Base-by-base conservation (phyloP, 1,140 invertebrate genomes). In the Chionoecetes opilio region DNA sequence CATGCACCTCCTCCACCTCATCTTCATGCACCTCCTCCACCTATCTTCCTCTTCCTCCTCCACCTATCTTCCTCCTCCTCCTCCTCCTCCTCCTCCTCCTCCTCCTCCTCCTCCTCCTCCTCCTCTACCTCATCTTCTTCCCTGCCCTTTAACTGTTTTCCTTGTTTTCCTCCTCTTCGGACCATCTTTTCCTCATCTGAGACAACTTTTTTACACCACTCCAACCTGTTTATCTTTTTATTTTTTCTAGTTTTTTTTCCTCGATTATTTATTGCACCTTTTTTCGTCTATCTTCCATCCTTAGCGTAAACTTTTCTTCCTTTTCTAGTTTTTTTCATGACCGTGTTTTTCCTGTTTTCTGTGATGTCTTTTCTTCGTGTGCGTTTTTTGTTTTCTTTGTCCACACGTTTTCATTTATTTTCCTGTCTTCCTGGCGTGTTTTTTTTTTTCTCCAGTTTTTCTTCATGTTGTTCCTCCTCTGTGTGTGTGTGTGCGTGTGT, bases 81-180 rank as follows among this genome's bases (percentile, higher is more conserved):
- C 21, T 11, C 63, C n/a, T n/a, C n/a, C 11, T 21, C 63, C n/a
- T 3, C n/a, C 21, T 75, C 63, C n/a, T 6, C n/a, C 11, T 75
- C 63, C n/a, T n/a, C n/a, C 63, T 75, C 63, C n/a, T n/a, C n/a
- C 63, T 75, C 21, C n/a, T n/a, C n/a, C 63, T 75, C 63, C n/a
- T n/a, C n/a, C 63, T 75, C 9, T 63, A 3, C 26, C 6, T 6
- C 53, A 3, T 63, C 53, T 9, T 21, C 21, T 63, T 26, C 17
- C 53, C 53, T 63, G 2, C 53, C 53, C 53, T 21, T 26, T 6
- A 75, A 75, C 11, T n/a, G 63, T 26, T 26, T 75, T 63, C 17
- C n/a, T 14, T 8, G 5, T 14, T 14, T 46, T 14, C 41, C 14
- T 14, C 41, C 14, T 14, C 41, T 46, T 46, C 41, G 41, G 5